Evolutionary conservation across 2,888 invertebrate species (phyloP), one percentile per base, ranked within the genome.

Genomic region (Diarsia brunnea): DNA sequence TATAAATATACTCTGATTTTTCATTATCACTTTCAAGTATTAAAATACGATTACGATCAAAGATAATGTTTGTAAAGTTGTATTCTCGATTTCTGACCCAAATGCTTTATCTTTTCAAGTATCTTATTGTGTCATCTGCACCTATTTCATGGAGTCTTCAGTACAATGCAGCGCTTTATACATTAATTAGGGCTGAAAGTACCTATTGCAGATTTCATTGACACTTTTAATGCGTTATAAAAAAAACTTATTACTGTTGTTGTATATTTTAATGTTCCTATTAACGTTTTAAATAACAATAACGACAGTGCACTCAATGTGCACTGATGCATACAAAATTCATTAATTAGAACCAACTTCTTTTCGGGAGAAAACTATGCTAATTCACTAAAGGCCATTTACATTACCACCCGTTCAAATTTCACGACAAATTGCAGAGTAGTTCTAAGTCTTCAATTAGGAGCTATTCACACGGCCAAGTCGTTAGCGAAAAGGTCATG

Each of bases 391-490:
- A 12, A 72, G 45, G 24, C n/a, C 11, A 11, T 74, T 81, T 14
- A 45, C 21, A 60, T 60, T 43, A 49, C 16, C 38, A 31, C 31
- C 31, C 16, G 2, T 16, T 24, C 38, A 19, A 51, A 38, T 45
- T 47, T 45, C 73, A 43, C 38, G 58, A 43, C 65, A 60, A 53
- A 69, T 79, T 66, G 53, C 79, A n/a, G 31, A 84, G 38, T 76
- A 60, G 55, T 24, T 47, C 45, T 1, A 19, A 69, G 60, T 27
- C 47, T 64, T 70, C 70, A 75, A 82, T 77, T 69, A 73, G 43
- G 63, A 64, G 60, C 63, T 43, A 77, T 82, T 77, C 60, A 76
- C 83, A 77, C 82, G 69, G 31, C 21, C 21, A 68, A 47, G 69
- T 70, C 53, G 31, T 43, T 47, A 63, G 21, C 63, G 27, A 31